phyloP scores from a whole-genome alignment of 2,888 invertebrate species.

The Mimumesa dahlbomi region DNA sequence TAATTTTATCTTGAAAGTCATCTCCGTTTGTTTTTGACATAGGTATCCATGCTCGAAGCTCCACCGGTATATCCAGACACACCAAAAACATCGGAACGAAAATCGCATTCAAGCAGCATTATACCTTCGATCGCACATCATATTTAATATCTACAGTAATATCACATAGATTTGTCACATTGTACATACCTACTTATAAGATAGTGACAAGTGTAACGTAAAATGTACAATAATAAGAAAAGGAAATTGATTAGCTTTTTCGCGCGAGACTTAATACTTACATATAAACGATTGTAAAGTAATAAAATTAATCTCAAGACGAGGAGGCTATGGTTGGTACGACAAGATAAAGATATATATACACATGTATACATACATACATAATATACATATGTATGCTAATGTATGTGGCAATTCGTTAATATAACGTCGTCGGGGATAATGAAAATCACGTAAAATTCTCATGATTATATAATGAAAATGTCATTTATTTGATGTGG shows the following conservation, averaged over 20 bases:
- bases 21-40: not conserved
- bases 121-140: conserved; percentile 12
- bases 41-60: conserved; percentile 53
- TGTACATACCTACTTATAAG: not conserved
- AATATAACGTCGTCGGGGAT: conserved; percentile 20
- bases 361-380: too few species aligned
- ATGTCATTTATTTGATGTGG: conserved; percentile 81
- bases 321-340: too few species aligned
- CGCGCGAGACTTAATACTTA: not conserved
- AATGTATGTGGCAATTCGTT: too few species aligned
- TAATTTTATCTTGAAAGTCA: conserved; percentile 1
- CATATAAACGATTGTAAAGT: not conserved
- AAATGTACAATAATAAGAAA: not conserved
- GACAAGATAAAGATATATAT: too few species aligned
- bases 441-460: conserved; percentile 53
- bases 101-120: not conserved
- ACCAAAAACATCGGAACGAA: conserved; percentile 28
- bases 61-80: conserved; percentile 57
- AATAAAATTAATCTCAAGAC: not conserved
- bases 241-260: too few species aligned
- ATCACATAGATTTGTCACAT: not conserved
- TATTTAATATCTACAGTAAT: conserved; percentile 29
- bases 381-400: too few species aligned
- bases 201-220: not conserved
- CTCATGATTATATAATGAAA: conserved; percentile 78